Conservation (phyloP, 2,113 vertebrate genomes). For the Burhinus bistriatus region DNA sequence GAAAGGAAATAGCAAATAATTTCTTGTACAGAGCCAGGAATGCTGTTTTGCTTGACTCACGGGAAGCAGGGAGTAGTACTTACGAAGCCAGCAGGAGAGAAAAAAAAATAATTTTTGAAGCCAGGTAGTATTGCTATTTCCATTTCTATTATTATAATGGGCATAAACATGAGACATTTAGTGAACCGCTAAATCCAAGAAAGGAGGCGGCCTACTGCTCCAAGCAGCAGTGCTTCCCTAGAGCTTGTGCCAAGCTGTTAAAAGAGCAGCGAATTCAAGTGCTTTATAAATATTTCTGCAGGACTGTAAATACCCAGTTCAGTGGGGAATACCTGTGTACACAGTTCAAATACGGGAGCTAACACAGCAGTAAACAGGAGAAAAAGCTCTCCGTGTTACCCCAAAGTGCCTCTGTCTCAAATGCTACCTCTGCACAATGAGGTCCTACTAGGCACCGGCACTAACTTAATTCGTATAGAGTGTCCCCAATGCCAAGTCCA, state of each 20-base stretch:
- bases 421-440: not conserved
- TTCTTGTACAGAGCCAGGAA: not conserved
- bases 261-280: not conserved
- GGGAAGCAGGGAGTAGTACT: not conserved
- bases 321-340: not conserved
- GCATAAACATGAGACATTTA: not conserved
- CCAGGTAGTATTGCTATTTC: not conserved
- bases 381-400: not conserved
- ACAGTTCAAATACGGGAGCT: not conserved
- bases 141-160: not conserved
- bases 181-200: not conserved
- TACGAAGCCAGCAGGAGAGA: not conserved
- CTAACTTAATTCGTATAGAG: not conserved
- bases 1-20: not conserved
- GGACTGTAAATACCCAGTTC: not conserved
- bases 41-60: not conserved
- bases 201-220: not conserved
- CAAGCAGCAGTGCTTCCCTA: not conserved
- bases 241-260: not conserved
- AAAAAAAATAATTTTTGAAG: not conserved
- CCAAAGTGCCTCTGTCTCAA: not conserved
- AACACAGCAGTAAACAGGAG: not conserved
- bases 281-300: slow-evolving; percentile 20
- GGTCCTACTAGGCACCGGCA: not conserved
- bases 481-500: not conserved